phyloP scores from a whole-genome alignment of 1,140 invertebrate genomes.

The Phymorhynchus buccinoides region DNA sequence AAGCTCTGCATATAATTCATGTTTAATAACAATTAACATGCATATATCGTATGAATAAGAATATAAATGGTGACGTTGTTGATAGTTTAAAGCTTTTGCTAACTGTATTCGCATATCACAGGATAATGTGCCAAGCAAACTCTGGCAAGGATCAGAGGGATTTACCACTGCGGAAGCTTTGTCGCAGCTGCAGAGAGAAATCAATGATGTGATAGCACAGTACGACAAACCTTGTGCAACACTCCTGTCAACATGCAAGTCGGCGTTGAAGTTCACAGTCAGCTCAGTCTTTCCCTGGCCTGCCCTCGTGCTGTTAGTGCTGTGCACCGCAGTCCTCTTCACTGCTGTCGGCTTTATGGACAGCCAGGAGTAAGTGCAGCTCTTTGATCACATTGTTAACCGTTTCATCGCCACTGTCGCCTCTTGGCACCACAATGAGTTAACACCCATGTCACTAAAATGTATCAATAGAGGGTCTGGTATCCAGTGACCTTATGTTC shows the following conservation, averaged over 20 bases:
- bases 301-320: neutral
- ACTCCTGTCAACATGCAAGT: neutral
- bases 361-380: neutral
- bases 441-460: too few relatives aligned
- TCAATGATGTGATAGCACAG: neutral
- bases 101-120: neutral
- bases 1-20: too few relatives aligned
- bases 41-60: too few relatives aligned
- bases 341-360: constrained; percentile 9
- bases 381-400: too few relatives aligned
- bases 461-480: too few relatives aligned
- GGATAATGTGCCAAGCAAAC: neutral
- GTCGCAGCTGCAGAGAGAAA: constrained; percentile 20
- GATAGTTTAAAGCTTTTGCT: too few relatives aligned
- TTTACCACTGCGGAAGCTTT: constrained; percentile 25
- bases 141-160: neutral
- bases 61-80: too few relatives aligned
- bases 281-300: constrained; percentile 26
- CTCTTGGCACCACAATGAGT: too few relatives aligned
- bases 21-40: too few relatives aligned
- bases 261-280: constrained; percentile 11
- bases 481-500: too few relatives aligned
- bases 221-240: neutral
- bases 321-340: neutral
- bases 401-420: too few relatives aligned